These are phyloP conservation scores for Phalangium opilio DNA, from an alignment of 2,888 invertebrate genomes.

Conservation along the genomic window DNA sequence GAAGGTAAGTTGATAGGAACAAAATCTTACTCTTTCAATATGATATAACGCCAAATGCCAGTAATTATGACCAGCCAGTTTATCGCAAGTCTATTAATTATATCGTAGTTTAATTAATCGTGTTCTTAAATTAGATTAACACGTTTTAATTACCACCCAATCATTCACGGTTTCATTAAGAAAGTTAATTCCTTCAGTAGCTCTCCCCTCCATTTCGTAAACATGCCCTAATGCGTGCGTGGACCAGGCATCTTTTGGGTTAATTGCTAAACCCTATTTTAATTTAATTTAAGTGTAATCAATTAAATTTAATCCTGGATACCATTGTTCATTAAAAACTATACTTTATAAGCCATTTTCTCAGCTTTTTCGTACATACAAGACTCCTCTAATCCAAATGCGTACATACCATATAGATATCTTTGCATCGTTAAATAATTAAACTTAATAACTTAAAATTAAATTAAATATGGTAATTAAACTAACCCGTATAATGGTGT, in stretches of 20 bases:
- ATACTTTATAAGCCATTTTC: slow-evolving; percentile 15
- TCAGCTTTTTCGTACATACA: slow-evolving; percentile 16
- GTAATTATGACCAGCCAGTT: slow-evolving; percentile 37
- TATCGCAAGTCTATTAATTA: slow-evolving; percentile 33
- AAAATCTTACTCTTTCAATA: slow-evolving; percentile 34
- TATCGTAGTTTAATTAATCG: too few species aligned
- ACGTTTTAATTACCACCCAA: slow-evolving; percentile 32
- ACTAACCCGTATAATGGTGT: slow-evolving; percentile 33
- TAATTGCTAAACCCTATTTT: slow-evolving; percentile 31
- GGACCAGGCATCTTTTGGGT: slow-evolving; percentile 37
- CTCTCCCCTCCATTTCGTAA: slow-evolving; percentile 34
- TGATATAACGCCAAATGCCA: slow-evolving; percentile 39
- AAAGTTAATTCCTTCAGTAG: slow-evolving; percentile 32
- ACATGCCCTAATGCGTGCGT: slow-evolving; percentile 38
- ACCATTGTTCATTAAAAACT: too few species aligned
- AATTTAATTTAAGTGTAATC: too few species aligned
- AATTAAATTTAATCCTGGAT: too few species aligned
- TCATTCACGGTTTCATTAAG: slow-evolving; percentile 31
- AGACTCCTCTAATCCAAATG: slow-evolving; percentile 38
- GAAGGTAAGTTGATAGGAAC: too few species aligned
- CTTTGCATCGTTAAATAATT: too few species aligned
- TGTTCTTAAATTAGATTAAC: too few species aligned
- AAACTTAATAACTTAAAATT: too few species aligned
- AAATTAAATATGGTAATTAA: too few species aligned
- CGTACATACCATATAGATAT: slow-evolving; percentile 37